Evolutionary conservation across 2,113 vertebrate species (phyloP), one percentile per base, ranked within the genome.

Genomic region (Geothlypis trichas): DNA sequence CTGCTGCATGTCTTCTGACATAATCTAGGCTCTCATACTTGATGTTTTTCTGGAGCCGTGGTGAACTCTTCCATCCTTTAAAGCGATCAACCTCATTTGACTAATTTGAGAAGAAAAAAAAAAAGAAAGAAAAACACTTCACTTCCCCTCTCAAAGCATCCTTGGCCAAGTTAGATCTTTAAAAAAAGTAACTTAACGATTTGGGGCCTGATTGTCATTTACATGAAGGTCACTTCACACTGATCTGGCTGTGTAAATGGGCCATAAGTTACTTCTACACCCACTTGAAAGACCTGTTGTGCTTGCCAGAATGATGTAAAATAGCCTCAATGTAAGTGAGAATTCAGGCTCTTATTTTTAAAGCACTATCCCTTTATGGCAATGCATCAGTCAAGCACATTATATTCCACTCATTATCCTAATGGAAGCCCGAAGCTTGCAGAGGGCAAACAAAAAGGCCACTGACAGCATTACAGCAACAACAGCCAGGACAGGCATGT

Each of bases 1-100:
- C 95, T 97, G 97, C 97, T 97, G 97, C 96, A 97, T 97, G 96
- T 97, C 97, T 97, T 96, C 97, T 97, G 97, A 97, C 97, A 97
- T 96, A 97, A 97, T 97, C 95, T 95, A 97, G 95, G 97, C 97
- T 97, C 95, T 97, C 94, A 94, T 96, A 97, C 96, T 97, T 95
- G 96, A 97, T 97, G 95, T 97, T 97, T 97, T 97, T 97, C 97
- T 97, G 95, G 95, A 97, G 97, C 92, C 9, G 92, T 84, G 89
- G 97, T 97, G 97, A 97, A 97, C 97, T 97, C 97, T 96, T 97
- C 95, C 95, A 94, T 97, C 97, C 97, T 97, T 97, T 97, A 95
- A 97, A 97, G 39, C 76, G 30, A 97, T 97, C 95, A 96, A 96
- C 97, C 75, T 96, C 93, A 91, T 97, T 97, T 96, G 95, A 96